These are phyloP conservation scores for Limenitis camilla DNA, from an alignment of 2,888 invertebrate genomes.

Conservation along the genomic window DNA sequence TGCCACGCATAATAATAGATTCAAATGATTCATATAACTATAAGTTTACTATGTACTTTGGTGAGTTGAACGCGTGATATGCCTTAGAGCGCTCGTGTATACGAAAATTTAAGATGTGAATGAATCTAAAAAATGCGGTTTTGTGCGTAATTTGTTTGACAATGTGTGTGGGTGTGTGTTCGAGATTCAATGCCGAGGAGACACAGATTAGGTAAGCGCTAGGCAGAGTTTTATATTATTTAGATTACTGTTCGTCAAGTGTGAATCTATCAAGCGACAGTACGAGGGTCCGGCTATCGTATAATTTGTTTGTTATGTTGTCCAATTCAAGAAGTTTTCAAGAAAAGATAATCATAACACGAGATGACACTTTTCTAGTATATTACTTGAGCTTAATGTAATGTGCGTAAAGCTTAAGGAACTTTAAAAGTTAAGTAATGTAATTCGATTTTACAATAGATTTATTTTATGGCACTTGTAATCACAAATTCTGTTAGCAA, in stretches of 20 bases:
- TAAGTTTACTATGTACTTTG: conserved; percentile 47
- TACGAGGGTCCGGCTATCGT: too few species aligned
- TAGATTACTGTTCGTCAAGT: too few species aligned
- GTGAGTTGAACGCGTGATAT: conserved; percentile 60
- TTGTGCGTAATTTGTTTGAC: conserved; percentile 19
- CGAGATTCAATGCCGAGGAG: conserved; percentile 46
- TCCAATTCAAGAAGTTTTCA: too few species aligned
- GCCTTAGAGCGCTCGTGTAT: conserved; percentile 34
- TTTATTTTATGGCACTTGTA: too few species aligned
- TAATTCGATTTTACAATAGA: too few species aligned
- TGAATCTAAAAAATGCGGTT: conserved; percentile 12
- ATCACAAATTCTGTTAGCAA: not conserved
- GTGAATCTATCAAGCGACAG: too few species aligned
- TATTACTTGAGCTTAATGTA: too few species aligned
- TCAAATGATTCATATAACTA: conserved; percentile 60
- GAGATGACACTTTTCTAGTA: too few species aligned
- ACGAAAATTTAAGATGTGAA: conserved; percentile 4
- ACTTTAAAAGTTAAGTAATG: not conserved
- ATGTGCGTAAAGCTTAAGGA: too few species aligned
- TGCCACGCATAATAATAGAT: conserved; percentile 71
- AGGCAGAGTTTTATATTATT: too few species aligned
- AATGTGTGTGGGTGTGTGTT: conserved; percentile 29
- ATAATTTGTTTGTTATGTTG: too few species aligned
- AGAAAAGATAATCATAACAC: too few species aligned
- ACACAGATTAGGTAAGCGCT: conserved; percentile 39